Percentiles rank a stretch among this genome's conserved stretches.
Conservation (phyloP, 2,113 vertebrate genomes). For the Alosa alosa region DNA sequence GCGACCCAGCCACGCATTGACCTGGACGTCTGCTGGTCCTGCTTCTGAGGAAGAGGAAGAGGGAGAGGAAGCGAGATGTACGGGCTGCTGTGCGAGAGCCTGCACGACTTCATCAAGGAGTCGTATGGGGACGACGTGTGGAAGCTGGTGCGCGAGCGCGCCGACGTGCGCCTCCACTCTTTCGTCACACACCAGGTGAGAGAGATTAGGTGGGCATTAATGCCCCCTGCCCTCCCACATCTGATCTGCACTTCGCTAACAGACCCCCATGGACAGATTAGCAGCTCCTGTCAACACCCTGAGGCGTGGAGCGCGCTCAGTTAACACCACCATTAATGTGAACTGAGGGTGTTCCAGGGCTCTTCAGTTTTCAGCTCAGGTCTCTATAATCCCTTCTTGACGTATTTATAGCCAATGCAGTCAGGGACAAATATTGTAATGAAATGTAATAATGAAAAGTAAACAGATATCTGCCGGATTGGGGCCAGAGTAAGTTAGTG, state of each 20-base stretch:
- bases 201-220: neutral
- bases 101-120: slow-evolving; percentile 77
- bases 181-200: slow-evolving; percentile 73
- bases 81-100: slow-evolving; percentile 73
- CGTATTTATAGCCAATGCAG: neutral
- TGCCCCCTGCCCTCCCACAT: neutral
- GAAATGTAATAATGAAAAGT: neutral
- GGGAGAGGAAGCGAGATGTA: slow-evolving; percentile 56
- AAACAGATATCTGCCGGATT: neutral
- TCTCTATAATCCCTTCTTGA: neutral
- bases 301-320: neutral
- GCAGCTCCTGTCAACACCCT: neutral
- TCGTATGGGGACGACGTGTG: slow-evolving; percentile 74
- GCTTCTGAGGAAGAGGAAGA: neutral
- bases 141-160: slow-evolving; percentile 72
- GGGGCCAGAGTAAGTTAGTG: neutral
- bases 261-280: neutral
- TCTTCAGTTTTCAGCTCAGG: neutral
- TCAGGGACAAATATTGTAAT: neutral
- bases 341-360: neutral
- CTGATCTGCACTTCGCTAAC: neutral
- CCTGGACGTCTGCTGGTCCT: neutral
- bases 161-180: slow-evolving; percentile 71
- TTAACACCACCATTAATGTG: neutral
- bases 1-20: neutral